Evolutionary conservation across 1,140 invertebrate species (phyloP).

Genomic region (Drosophila neocordata): DNA sequence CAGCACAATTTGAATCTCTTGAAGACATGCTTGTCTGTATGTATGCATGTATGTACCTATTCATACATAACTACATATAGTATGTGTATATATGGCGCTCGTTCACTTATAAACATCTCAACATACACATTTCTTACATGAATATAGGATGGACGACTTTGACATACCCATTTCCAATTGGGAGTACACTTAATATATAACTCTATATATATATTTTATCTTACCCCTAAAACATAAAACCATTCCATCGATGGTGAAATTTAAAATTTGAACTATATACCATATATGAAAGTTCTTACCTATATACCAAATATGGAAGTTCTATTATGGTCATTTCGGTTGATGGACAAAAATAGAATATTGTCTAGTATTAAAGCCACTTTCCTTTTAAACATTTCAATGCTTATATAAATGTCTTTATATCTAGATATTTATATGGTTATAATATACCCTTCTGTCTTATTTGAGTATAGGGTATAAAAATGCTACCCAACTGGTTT

Average conservation of each 20-base stretch:
- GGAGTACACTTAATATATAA: too few species aligned
- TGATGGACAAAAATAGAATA: too few species aligned
- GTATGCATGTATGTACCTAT: neutral
- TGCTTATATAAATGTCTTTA: too few species aligned
- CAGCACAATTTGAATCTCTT: constrained; percentile 71
- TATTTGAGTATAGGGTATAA: constrained; percentile 34
- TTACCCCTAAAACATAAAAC: too few species aligned
- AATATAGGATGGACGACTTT: neutral
- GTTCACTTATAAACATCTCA: constrained; percentile 16
- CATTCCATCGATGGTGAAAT: too few species aligned
- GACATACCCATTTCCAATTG: neutral
- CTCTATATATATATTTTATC: too few species aligned
- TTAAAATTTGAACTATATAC: too few species aligned
- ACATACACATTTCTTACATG: neutral
- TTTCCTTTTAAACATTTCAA: too few species aligned
- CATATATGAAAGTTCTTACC: too few species aligned
- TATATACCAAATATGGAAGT: too few species aligned
- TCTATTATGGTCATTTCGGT: too few species aligned
- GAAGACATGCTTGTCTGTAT: constrained; percentile 13
- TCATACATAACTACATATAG: neutral
- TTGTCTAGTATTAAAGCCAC: too few species aligned
- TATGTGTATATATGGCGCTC: constrained; percentile 56
- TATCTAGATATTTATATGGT: neutral
- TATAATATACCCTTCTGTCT: neutral
- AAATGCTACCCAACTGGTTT: constrained; percentile 80